Evolutionary conservation across 2,888 invertebrate species (phyloP).

Genomic region (Teleogryllus oceanicus): DNA sequence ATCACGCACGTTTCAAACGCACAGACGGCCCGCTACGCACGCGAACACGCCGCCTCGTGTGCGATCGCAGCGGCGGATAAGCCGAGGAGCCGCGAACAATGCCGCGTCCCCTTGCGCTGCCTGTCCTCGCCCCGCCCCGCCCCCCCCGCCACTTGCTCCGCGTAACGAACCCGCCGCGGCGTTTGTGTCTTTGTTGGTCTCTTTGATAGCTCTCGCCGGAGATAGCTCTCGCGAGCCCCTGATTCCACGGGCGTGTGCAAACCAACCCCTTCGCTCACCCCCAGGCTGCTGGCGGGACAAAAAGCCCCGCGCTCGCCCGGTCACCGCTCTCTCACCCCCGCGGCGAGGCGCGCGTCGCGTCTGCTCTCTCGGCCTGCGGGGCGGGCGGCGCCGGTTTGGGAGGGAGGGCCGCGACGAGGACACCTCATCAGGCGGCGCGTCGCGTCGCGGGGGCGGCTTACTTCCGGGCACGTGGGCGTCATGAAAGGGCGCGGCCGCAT

Average conservation of each 20-base stretch:
- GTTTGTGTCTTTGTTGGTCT: no score
- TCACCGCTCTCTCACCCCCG: not conserved
- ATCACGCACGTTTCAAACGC: no score
- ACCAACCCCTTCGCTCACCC: not conserved
- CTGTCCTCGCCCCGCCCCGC: not conserved
- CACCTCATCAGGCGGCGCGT: not conserved
- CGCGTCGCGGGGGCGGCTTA: not conserved
- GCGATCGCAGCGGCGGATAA: not conserved
- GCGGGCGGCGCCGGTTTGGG: not conserved
- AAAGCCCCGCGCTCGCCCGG: not conserved
- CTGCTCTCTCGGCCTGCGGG: not conserved
- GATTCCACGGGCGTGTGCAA: not conserved
- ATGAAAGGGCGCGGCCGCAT: not conserved
- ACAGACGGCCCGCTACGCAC: not conserved
- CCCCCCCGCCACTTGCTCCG: not conserved
- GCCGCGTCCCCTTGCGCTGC: not conserved
- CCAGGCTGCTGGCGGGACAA: no score
- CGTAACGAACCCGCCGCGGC: not conserved
- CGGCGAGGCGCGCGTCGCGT: not conserved
- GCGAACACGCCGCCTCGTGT: not conserved
- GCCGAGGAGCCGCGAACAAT: not conserved
- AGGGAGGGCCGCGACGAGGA: not conserved
- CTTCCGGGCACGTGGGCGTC: conserved; percentile 4
- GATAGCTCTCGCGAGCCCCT: no score
- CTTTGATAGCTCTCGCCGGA: no score